These are phyloP conservation scores for Pogonognathellus flavescens DNA, from an alignment of 1,140 invertebrate genomes.

Conservation along the genomic window DNA sequence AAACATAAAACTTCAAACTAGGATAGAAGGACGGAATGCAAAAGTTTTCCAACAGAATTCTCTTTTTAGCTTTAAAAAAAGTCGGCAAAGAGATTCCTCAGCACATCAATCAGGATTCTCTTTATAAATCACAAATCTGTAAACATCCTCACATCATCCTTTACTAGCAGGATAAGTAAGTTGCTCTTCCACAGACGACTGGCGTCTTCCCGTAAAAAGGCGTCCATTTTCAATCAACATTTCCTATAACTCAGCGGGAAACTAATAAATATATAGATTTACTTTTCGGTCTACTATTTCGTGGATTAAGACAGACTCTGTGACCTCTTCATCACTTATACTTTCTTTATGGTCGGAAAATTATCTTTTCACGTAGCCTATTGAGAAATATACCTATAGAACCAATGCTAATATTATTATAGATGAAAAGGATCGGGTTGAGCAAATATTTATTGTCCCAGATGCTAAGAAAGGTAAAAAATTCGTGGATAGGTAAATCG, in stretches of 20 bases:
- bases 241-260: neutral
- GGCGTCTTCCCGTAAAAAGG: too few relatives aligned
- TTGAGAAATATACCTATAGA: too few relatives aligned
- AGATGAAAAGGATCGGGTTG: too few relatives aligned
- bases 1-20: neutral
- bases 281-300: neutral
- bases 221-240: neutral
- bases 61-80: neutral
- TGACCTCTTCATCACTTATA: conserved; percentile 10
- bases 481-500: too few relatives aligned
- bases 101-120: conserved; percentile 26
- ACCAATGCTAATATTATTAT: too few relatives aligned
- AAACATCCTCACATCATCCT: neutral
- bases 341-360: neutral
- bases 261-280: neutral
- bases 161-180: too few relatives aligned
- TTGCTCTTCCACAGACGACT: too few relatives aligned
- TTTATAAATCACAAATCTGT: neutral
- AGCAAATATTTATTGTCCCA: too few relatives aligned
- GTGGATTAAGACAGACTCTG: neutral
- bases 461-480: too few relatives aligned
- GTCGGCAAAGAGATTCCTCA: neutral
- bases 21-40: neutral
- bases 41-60: neutral
- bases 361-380: too few relatives aligned